phyloP scores from a whole-genome alignment of 1,140 invertebrate genomes.

The Drosophila serrata region DNA sequence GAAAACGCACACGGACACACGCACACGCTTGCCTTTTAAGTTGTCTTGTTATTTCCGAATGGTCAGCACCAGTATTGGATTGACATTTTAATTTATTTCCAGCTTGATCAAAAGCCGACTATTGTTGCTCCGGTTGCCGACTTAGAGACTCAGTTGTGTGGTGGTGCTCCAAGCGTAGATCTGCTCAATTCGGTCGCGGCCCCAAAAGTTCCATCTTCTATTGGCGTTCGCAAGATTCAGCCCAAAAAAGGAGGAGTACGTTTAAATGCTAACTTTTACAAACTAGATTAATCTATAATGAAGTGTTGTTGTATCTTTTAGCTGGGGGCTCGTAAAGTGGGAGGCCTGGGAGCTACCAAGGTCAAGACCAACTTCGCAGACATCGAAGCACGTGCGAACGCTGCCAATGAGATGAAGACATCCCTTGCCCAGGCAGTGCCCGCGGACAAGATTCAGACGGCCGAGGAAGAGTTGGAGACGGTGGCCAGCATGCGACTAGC shows the following conservation, averaged over 20 bases:
- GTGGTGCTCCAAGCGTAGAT: constrained; percentile 85
- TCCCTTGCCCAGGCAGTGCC: constrained; percentile 71
- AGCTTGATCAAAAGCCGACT: constrained; percentile 64
- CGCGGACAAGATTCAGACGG: constrained; percentile 68
- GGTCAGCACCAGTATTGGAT: not conserved
- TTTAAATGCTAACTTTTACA: constrained; percentile 25
- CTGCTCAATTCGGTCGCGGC: constrained; percentile 75
- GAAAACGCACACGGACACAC: constrained; percentile 17
- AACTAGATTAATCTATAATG: not conserved
- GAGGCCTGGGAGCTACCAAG: constrained; percentile 97
- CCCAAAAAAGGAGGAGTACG: constrained; percentile 89
- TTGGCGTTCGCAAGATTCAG: constrained; percentile 89
- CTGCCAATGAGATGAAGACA: constrained; percentile 90
- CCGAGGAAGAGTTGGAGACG: constrained; percentile 87
- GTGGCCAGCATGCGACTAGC: constrained; percentile 94
- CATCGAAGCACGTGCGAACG: constrained; percentile 95
- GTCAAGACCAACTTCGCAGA: constrained; percentile 98
- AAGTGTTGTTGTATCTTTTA: constrained; percentile 12
- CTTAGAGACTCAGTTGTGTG: constrained; percentile 50
- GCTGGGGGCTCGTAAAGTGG: constrained; percentile 92
- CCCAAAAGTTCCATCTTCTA: constrained; percentile 78
- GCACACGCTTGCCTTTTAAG: constrained; percentile 19
- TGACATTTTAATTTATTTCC: constrained; percentile 10
- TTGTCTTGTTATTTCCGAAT: constrained; percentile 3
- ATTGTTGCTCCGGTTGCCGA: constrained; percentile 8